Conservation (phyloP, 2,797 vertebrate genomes). For the Lagodon rhomboides region DNA sequence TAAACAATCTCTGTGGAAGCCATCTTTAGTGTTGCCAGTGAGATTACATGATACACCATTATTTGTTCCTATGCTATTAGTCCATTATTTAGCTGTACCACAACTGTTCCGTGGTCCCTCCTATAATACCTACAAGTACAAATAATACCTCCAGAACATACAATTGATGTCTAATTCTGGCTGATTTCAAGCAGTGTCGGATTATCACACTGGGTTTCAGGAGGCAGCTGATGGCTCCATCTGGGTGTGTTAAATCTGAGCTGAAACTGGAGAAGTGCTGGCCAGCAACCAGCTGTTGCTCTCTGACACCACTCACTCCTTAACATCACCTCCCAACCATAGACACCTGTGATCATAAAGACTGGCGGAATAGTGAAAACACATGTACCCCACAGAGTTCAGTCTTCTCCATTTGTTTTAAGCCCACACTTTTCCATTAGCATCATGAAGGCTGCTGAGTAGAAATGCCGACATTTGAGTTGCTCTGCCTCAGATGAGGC, state of each 20-base stretch:
- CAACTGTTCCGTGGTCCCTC: not conserved
- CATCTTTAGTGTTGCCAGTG: constrained; percentile 21
- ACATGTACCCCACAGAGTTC: constrained; percentile 3
- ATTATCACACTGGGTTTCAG: constrained; percentile 47
- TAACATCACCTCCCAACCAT: constrained; percentile 40
- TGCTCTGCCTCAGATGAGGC: constrained; percentile 46
- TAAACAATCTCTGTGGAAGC: constrained; percentile 7
- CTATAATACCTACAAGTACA: not conserved
- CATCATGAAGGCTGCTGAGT: constrained; percentile 16
- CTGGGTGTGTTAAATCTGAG: constrained; percentile 80
- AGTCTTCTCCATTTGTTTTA: constrained; percentile 27
- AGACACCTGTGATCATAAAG: constrained; percentile 64
- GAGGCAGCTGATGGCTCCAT: constrained; percentile 76
- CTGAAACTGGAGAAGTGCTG: constrained; percentile 76
- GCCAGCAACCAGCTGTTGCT: constrained; percentile 77
- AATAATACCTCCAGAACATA: not conserved
- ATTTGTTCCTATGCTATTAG: not conserved
- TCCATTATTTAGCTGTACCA: constrained; percentile 20
- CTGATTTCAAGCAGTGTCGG: constrained; percentile 32
- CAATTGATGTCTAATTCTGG: constrained; percentile 21
- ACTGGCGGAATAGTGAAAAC: constrained; percentile 13
- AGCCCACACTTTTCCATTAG: not conserved
- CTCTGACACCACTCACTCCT: constrained; percentile 63
- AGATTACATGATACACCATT: constrained; percentile 14
- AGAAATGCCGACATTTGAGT: constrained; percentile 59